A percentile compares a stretch with the other conserved stretches of the same genome.
phyloP scores from a whole-genome alignment of 2,888 invertebrate species.

The Melinaea marsaeus region DNA sequence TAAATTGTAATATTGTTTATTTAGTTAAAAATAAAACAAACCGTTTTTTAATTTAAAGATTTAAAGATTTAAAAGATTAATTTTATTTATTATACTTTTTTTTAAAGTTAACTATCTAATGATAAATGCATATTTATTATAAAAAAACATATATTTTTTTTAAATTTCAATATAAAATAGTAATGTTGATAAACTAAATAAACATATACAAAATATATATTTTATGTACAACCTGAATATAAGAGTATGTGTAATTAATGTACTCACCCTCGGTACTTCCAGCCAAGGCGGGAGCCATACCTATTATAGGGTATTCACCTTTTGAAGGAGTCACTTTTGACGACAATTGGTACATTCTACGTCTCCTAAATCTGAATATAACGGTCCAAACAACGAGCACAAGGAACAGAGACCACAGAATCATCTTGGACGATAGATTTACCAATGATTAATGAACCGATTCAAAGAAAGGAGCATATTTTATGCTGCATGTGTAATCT shows the following conservation, averaged over 20 bases:
- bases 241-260: not conserved
- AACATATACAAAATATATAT: too few species aligned
- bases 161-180: too few species aligned
- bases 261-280: conserved; percentile 56
- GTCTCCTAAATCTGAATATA: conserved; percentile 47
- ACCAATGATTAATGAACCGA: conserved; percentile 9
- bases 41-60: too few species aligned
- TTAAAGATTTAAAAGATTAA: too few species aligned
- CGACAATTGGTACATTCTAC: conserved; percentile 54
- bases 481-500: conserved; percentile 22
- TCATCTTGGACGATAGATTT: conserved; percentile 38
- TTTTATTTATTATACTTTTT: too few species aligned
- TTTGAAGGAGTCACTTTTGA: conserved; percentile 38
- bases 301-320: conserved; percentile 47
- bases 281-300: conserved; percentile 45
- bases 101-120: too few species aligned
- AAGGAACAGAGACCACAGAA: conserved; percentile 43
- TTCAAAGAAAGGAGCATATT: conserved; percentile 17
- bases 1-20: too few species aligned
- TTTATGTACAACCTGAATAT: too few species aligned
- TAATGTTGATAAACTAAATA: too few species aligned
- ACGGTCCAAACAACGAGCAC: conserved; percentile 41
- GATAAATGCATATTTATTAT: too few species aligned
- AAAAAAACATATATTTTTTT: too few species aligned
- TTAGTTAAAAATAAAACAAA: too few species aligned